Evolutionary conservation across 2,113 vertebrate species (phyloP).

Genomic region (Stegastes partitus): DNA sequence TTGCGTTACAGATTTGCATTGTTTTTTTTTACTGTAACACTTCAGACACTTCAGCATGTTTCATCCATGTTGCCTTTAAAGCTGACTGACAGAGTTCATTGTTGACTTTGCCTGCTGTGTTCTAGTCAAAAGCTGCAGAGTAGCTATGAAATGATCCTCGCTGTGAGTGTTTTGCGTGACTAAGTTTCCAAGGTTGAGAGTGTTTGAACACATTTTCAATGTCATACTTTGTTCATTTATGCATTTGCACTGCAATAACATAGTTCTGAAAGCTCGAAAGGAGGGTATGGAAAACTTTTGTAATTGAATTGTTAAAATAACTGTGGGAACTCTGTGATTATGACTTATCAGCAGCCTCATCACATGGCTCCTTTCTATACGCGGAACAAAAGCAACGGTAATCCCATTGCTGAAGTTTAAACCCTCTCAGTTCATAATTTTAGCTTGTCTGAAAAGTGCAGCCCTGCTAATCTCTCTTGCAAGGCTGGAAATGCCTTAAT

Average conservation of each 20-base stretch:
- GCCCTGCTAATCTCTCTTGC: slow-evolving; percentile 59
- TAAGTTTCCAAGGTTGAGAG: not conserved
- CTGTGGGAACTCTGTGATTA: slow-evolving; percentile 70
- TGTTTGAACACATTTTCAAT: slow-evolving; percentile 13
- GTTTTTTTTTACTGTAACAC: no score
- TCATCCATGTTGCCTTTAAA: not conserved
- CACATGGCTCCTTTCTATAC: slow-evolving; percentile 51
- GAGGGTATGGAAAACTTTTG: slow-evolving; percentile 28
- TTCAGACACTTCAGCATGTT: no score
- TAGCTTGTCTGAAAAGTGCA: slow-evolving; percentile 57
- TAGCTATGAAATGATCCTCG: not conserved
- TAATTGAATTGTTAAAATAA: slow-evolving; percentile 64
- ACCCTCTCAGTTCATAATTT: slow-evolving; percentile 67
- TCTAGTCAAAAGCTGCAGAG: not conserved
- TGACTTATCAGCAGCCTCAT: slow-evolving; percentile 65
- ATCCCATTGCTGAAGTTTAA: slow-evolving; percentile 60
- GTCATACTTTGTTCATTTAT: not conserved
- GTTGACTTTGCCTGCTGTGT: not conserved
- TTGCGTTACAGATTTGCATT: no score
- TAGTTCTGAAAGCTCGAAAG: slow-evolving; percentile 4
- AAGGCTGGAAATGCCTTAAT: slow-evolving; percentile 65
- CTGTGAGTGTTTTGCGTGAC: not conserved
- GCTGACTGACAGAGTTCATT: not conserved
- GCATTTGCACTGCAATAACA: not conserved
- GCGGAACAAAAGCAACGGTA: slow-evolving; percentile 70